Base-by-base conservation (phyloP, 2,113 vertebrate genomes). In the Poeciliopsis turrubarensis region DNA sequence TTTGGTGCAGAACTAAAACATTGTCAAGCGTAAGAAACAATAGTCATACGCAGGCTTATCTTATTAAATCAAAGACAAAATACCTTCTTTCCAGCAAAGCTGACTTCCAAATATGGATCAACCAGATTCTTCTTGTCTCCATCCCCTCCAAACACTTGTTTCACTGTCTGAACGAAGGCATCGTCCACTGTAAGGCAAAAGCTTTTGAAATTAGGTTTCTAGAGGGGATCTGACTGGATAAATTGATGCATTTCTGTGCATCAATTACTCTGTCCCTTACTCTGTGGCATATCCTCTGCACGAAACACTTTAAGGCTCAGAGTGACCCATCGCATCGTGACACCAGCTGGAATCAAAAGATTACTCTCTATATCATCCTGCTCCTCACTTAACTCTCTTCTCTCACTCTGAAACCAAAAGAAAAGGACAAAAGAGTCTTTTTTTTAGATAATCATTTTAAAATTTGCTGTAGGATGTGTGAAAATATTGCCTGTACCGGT, bases 81-180 rank as follows among this genome's bases (percentile, higher is more conserved):
- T 86, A 99, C 98, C 96, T 96, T 99, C 91, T 97, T 99, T 11
- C 98, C 97, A 84, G 98, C 97, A 94, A 99, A 99, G 84, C 92
- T 95, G 86, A 98, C 95, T 95, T 99, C 97, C 76, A 99, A 89
- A 94, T 97, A 99, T 80, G 98, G 98, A 90, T 99, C 98, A 78
- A 99, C 98, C 17, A 99, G 92, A 84, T 99, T 99, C 89, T 99
- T 99, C 88, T 94, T 96, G 79, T 99, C 96, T 68, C 94, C 95
- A 15, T 94, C 94, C 67, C 93, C 95, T 89, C 97, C 96, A 93
- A 99, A 97, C 70, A 97, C 93, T 67, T 97, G 93, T 86, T 99
- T 99, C 2, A 99, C 92, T 0, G 94, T 95, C 91, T 98, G 96
- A 61, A 93, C 81, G 86, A 99, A 97, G 60, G 97, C 97, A 77